Evolutionary conservation across 2,888 invertebrate genomes (phyloP), one percentile per base, ranked within the genome.

Genomic region (Lithophane ornitopus): DNA sequence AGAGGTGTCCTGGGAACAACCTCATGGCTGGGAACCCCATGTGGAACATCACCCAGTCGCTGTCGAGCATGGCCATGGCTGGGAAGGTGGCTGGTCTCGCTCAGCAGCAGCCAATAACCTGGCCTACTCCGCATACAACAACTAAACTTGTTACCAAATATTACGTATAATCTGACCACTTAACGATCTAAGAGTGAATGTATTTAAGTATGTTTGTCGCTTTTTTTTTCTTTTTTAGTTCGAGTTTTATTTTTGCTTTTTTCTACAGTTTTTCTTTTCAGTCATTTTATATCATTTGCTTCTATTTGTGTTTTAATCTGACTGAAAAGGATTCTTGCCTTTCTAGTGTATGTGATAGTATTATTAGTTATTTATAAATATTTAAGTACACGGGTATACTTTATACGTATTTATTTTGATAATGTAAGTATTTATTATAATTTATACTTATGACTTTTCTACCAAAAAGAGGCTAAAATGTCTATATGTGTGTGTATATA

Each of bases 81-180:
- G 94, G 94, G 95, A 95, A 72, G 91, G 93, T 14, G 96, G 96
- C 34, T 96, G 96, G 96, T 94, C 95, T 11, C 90, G 96, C 3
- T 94, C 2, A 93, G 92, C 73, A 94, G 93, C 4, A n/a, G 95
- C 90, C 46, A 93, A 91, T 74, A 94, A 91, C 84, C 71, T 96
- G 76, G 96, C 96, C 1, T 96, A 96, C 80, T 94, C 96, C 1
- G 95, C 93, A 14, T 95, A 96, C 88, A 90, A 86, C 46, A 93
- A 93, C 75, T 94, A 91, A 91, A 85, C 81, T 84, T 78, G 19
- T 75, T 78, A 91, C 91, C 91, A 92, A 92, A 91, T 88, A 89
- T 86, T 88, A 69, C 34, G n/a, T 63, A 44, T 66, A 62, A 75
- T 71, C 73, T 68, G 68, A 80, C 34, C 76, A 85, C 80, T 72